Base-by-base conservation (phyloP, 2,797 vertebrate genomes). In the Jordanella pulchra region DNA sequence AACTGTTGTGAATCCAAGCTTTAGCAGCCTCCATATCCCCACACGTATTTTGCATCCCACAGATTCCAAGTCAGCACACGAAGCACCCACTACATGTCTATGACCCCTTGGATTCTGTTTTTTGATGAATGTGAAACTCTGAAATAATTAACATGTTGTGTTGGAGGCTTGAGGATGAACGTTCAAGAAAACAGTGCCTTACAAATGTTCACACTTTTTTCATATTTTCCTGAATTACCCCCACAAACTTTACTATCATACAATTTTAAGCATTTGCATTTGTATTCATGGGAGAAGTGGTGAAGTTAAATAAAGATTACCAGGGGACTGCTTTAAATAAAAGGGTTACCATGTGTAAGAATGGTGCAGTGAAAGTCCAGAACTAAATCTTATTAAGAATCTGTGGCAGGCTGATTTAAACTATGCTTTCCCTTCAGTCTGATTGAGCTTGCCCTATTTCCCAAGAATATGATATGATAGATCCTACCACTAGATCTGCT, bases 41-140 rank as follows among this genome's bases (percentile, higher is more conserved):
- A 74, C 32, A 42, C 56, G 47, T 73, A 69, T 71, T 63, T 72
- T 67, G 68, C 69, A 83, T 75, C 86, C 65, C 48, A 76, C 55
- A 28, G 65, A 66, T 42, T 80, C 66, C 75, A 72, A 61, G 81
- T 76, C 69, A 65, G 73, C 78, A 71, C 76, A 80, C 77, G 1
- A 45, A 60, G 75, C 69, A 48, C 66, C 48, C 45, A 77, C 71
- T 7, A 7, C 71, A 85, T 72, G 74, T 78, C 77, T 1, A 32
- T 75, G 75, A 90, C 84, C 85, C 75, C 65, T 74, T 74, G 87
- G 83, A 87, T 89, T 87, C 86, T 28, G 68, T 53, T 66, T 4
- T 50, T 14, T n/a, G 61, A 83, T 85, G 71, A 75, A 28, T 73
- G 74, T 77, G 55, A 76, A 76, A 67, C 69, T 83, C 81, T 72